Evolutionary conservation across 2,888 invertebrate genomes (phyloP).

Genomic region (Gortyna flavago): DNA sequence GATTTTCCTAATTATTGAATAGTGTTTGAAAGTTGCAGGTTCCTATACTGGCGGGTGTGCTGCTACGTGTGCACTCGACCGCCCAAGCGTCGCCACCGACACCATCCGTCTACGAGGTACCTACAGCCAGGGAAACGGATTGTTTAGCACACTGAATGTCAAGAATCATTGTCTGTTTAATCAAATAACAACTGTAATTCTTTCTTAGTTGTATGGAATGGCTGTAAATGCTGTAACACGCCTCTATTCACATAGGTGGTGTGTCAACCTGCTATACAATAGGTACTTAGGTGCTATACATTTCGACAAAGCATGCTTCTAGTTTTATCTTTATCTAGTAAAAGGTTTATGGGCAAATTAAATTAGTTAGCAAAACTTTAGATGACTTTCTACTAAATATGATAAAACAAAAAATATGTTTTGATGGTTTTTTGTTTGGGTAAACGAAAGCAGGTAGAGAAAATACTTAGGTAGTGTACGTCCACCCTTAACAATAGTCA

Average conservation of each 20-base stretch:
- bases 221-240: too few species aligned
- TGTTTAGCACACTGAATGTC: neutral
- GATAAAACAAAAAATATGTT: neutral
- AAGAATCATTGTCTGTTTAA: neutral
- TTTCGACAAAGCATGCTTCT: neutral
- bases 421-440: neutral
- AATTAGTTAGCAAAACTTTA: neutral
- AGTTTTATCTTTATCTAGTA: neutral
- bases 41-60: conserved; percentile 97
- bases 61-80: conserved; percentile 96
- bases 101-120: conserved; percentile 73
- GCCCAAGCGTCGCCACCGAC: conserved; percentile 90
- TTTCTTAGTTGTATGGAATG: neutral
- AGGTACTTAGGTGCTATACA: too few species aligned
- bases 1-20: neutral
- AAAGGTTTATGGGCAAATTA: neutral
- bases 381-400: neutral
- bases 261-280: neutral
- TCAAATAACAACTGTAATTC: neutral
- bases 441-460: neutral
- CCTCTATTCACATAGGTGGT: neutral
- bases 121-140: neutral
- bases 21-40: conserved; percentile 85
- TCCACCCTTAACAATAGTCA: too few species aligned
- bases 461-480: neutral